phyloP scores from a whole-genome alignment of 2,797 vertebrate genomes.

The Sebastes iracundus region DNA sequence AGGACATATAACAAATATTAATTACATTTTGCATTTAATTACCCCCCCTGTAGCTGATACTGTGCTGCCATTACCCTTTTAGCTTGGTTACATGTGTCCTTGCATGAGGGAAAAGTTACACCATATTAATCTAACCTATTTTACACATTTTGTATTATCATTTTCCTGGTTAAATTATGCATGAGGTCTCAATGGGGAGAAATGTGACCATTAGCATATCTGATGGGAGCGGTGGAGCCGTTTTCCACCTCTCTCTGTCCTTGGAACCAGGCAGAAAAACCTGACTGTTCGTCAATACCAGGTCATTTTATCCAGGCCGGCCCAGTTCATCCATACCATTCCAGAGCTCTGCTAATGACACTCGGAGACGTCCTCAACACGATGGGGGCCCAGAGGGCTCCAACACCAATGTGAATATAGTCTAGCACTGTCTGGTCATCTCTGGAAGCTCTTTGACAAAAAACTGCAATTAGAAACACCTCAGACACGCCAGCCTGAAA shows the following conservation, averaged over 20 bases:
- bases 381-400: slow-evolving; percentile 65
- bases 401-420: slow-evolving; percentile 68
- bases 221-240: slow-evolving; percentile 74
- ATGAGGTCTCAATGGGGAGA: slow-evolving; percentile 81
- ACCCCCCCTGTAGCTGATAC: slow-evolving; percentile 6
- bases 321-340: slow-evolving; percentile 70
- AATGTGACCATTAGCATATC: slow-evolving; percentile 86
- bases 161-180: slow-evolving; percentile 83
- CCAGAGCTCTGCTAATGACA: slow-evolving; percentile 73
- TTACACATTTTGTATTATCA: slow-evolving; percentile 79
- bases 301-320: slow-evolving; percentile 81
- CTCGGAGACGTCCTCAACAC: slow-evolving; percentile 57
- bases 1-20: slow-evolving; percentile 28
- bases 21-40: slow-evolving; percentile 38
- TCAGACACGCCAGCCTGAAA: slow-evolving; percentile 74
- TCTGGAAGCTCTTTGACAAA: slow-evolving; percentile 66
- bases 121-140: slow-evolving; percentile 76
- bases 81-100: slow-evolving; percentile 64
- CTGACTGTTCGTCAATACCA: slow-evolving; percentile 86
- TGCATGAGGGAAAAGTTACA: slow-evolving; percentile 70
- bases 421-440: slow-evolving; percentile 74
- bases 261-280: slow-evolving; percentile 76
- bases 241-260: slow-evolving; percentile 78
- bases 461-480: slow-evolving; percentile 79
- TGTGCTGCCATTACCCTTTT: slow-evolving; percentile 35